Conservation (phyloP, 1,140 invertebrate species). For the Caenorhabditis elegans region WBcel235 BX284606.5:6845001-6845500, state of each 20-base stretch:
- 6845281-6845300: no score
- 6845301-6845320: not conserved
- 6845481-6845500: no score
- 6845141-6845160: constrained; percentile 2
- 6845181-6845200: not conserved
- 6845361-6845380: constrained; percentile 7
- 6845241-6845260: not conserved
- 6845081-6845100: not conserved
- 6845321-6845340: not conserved
- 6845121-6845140: constrained; percentile 18
- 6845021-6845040: constrained; percentile 6
- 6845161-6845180: not conserved
- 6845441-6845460: not conserved
- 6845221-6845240: constrained; percentile 1
- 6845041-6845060: constrained; percentile 14
- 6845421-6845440: constrained; percentile 27
- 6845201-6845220: constrained; percentile 23
- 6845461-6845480: no score
- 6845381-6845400: constrained; percentile 11
- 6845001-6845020: not conserved
- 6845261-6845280: not conserved
- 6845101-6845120: not conserved
- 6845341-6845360: constrained; percentile 9
- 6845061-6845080: not conserved
- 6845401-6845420: constrained; percentile 4